Evolutionary conservation across 2,113 vertebrate species (phyloP), one percentile per base, ranked within the genome.

Genomic region (Chiloscyllium plagiosum): DNA sequence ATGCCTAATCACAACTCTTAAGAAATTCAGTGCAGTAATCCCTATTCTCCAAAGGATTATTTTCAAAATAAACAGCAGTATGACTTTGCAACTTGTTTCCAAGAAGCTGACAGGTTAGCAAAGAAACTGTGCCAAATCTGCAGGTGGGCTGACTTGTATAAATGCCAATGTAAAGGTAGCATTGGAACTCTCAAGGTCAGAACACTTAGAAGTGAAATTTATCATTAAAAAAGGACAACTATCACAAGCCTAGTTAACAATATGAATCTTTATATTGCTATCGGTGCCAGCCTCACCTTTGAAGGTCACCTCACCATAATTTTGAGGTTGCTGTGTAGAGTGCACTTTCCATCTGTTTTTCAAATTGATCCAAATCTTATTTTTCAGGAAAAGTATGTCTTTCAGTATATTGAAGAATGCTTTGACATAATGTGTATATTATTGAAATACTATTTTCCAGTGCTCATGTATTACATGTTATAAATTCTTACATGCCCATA

Each of bases 291-390:
- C 3, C 80, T 83, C 37, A 86, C 47, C 50, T 86, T 10, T 61
- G 52, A 89, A 89, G 52, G 24, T 89, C 86, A 29, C 52, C 19
- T 29, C 17, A 90, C 37, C 33, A 15, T 90, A 33, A 61, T 65
- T 61, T 68, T 66, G 65, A 93, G 61, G 66, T 93, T 83, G 80
- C 80, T 68, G 22, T 93, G 56, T 42, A 66, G 29, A 22, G 33
- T 37, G n/a, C 61, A 93, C 33, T 92, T 92, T 92, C 56, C 61
- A 92, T 92, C 61, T 66, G 29, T 37, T 92, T 68, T 93, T 66
- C 33, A 93, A 93, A 93, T 37, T n/a, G 33, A 66, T 61, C 17
- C 61, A 93, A 66, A 61, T 37, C 7, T 47, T 47, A 2, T 93
- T 66, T 2, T 42, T 66, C 56, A 93, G 2, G 33, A 66, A 68